Base-by-base conservation (phyloP, 2,888 invertebrate species). In the Calliphora vomitoria region DNA sequence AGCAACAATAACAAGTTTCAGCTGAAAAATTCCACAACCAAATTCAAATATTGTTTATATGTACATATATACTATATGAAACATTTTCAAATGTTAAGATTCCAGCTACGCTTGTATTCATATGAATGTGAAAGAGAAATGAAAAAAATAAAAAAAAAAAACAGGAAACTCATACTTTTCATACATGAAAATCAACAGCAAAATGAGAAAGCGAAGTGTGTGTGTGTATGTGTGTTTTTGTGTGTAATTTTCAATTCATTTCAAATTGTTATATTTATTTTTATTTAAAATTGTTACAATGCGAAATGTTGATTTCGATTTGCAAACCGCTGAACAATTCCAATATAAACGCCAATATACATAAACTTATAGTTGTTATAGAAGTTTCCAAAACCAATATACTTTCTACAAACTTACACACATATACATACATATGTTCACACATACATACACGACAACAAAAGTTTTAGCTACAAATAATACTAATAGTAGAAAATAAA, bases 271-370 rank as follows among this genome's bases (percentile, higher is more conserved):
- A 66, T 74, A 74, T 74, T 53, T 85, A 72, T 79, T 78, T 84
- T 83, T 78, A 79, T 74, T 68, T 82, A 78, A 83, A 87, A 83
- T 76, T 76, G 86, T 76, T 83, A 83, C 86, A 83, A 83, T 83
- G 58, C 64, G 80, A 82, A 85, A 85, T 85, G 84, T 85, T 85
- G 82, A 87, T 87, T 82, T 87, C 87, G 78, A 87, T 87, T 85
- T 87, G 82, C 85, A 82, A 87, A 87, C 84, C 87, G 85, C 87
- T 78, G 82, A 87, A 87, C 84, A 87, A 87, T 87, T 87, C 79
- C 87, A 87, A 87, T 87, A 87, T 82, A 85, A 85, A 87, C 87
- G 87, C 79, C 87, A 87, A 87, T 85, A 87, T 79, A 85, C 75
- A 82, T 82, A 82, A 82, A 87, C 81, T 87, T 66, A 68, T 79